Conservation (phyloP, 1,140 invertebrate genomes). For the Phortica variegata region DNA sequence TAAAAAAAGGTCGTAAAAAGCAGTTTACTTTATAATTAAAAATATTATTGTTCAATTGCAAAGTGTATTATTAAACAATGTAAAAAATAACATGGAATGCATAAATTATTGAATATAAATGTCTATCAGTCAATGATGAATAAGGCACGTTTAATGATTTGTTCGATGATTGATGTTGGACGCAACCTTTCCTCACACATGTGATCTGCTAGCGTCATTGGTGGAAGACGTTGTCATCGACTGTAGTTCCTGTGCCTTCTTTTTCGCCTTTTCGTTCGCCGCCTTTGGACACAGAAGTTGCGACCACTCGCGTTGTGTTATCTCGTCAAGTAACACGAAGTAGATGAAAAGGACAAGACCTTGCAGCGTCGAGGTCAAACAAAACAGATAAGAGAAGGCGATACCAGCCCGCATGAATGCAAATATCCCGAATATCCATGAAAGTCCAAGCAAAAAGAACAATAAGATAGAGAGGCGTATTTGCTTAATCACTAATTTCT, state of each 20-base stretch:
- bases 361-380: slow-evolving; percentile 64
- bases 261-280: neutral
- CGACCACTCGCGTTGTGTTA: slow-evolving; percentile 61
- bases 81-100: too few species aligned
- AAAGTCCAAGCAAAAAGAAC: slow-evolving; percentile 65
- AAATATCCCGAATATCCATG: slow-evolving; percentile 66
- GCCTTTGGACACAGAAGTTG: slow-evolving; percentile 9
- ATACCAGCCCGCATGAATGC: slow-evolving; percentile 58
- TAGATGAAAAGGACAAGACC: slow-evolving; percentile 68
- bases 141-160: too few species aligned
- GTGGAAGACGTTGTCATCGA: slow-evolving; percentile 6
- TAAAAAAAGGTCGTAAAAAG: too few species aligned
- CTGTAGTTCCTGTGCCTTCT: slow-evolving; percentile 10
- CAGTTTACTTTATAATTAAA: too few species aligned
- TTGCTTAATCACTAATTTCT: slow-evolving; percentile 60
- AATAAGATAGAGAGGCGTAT: slow-evolving; percentile 63
- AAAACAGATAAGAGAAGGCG: slow-evolving; percentile 65
- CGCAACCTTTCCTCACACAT: too few species aligned
- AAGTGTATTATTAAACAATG: too few species aligned
- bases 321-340: slow-evolving; percentile 64
- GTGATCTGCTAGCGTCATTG: too few species aligned
- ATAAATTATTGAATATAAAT: too few species aligned
- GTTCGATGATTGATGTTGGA: too few species aligned
- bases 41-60: too few species aligned
- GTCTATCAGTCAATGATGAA: too few species aligned